These are phyloP conservation scores for Pogonocichla stellata DNA, from an alignment of 2,113 vertebrate genomes.

Conservation along the genomic window DNA sequence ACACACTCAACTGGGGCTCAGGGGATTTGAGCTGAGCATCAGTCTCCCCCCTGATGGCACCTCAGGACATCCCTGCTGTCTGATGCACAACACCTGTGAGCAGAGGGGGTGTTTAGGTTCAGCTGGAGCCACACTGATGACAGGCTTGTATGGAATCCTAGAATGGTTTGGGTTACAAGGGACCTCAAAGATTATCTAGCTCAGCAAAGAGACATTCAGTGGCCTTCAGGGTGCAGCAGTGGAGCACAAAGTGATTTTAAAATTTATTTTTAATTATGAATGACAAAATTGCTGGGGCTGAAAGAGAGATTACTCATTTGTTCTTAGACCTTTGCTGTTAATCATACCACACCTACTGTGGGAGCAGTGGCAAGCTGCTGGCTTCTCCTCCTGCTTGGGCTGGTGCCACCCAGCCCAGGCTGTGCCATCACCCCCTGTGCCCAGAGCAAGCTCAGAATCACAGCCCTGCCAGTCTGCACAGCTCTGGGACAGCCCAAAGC, in stretches of 20 bases:
- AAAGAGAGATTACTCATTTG: constrained; percentile 19
- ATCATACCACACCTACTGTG: neutral
- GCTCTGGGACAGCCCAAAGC: neutral
- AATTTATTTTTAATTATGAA: neutral
- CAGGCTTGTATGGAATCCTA: neutral
- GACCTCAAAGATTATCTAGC: neutral
- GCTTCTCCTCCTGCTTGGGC: neutral
- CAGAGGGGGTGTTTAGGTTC: neutral
- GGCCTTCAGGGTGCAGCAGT: neutral
- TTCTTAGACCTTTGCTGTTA: neutral
- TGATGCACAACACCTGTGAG: neutral
- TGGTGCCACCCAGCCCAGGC: neutral
- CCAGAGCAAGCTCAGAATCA: accelerated
- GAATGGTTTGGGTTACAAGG: neutral
- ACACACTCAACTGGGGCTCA: accelerated
- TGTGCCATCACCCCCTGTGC: neutral
- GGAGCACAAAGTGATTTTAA: neutral
- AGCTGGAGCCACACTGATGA: neutral
- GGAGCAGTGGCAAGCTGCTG: neutral
- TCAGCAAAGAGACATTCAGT: neutral
- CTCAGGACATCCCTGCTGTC: neutral
- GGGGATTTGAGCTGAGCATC: neutral
- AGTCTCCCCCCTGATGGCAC: neutral
- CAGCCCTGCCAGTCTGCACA: neutral
- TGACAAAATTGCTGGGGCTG: neutral